phyloP scores from a whole-genome alignment of 2,888 invertebrate genomes.

The Ametastegia equiseti region DNA sequence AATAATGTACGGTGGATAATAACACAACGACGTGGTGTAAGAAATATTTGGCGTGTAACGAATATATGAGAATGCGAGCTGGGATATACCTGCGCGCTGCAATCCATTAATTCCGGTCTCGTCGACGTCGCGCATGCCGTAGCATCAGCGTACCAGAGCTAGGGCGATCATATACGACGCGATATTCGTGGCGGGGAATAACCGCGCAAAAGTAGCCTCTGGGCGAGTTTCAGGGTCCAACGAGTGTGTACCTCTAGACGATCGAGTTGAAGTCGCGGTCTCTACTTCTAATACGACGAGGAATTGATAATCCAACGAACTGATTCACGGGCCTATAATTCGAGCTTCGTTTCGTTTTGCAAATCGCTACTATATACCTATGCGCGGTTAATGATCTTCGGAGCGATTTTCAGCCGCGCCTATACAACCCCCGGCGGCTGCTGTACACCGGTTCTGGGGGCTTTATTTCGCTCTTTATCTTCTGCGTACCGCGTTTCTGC shows the following conservation, averaged over 20 bases:
- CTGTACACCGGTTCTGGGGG: constrained; percentile 56
- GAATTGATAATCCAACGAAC: constrained; percentile 45
- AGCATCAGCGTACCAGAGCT: constrained; percentile 63
- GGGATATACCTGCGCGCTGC: constrained; percentile 72
- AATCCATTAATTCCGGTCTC: constrained; percentile 73
- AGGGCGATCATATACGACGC: not conserved
- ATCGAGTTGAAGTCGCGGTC: no score
- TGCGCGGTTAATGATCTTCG: constrained; percentile 48
- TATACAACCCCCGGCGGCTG: constrained; percentile 65
- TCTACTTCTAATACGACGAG: no score
- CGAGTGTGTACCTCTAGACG: no score
- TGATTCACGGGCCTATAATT: no score
- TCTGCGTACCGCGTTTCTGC: constrained; percentile 61
- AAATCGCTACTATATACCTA: no score
- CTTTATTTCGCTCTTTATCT: constrained; percentile 66
- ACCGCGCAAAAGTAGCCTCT: not conserved
- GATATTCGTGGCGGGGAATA: not conserved
- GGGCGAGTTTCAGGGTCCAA: no score
- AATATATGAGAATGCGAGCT: constrained; percentile 37
- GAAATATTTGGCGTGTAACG: not conserved
- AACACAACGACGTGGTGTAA: not conserved
- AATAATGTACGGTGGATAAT: not conserved
- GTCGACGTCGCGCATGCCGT: constrained; percentile 74
- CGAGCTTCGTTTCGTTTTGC: no score
- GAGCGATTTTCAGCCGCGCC: constrained; percentile 62